phyloP scores from a whole-genome alignment of 2,797 vertebrate genomes.

The Amblyraja radiata region DNA sequence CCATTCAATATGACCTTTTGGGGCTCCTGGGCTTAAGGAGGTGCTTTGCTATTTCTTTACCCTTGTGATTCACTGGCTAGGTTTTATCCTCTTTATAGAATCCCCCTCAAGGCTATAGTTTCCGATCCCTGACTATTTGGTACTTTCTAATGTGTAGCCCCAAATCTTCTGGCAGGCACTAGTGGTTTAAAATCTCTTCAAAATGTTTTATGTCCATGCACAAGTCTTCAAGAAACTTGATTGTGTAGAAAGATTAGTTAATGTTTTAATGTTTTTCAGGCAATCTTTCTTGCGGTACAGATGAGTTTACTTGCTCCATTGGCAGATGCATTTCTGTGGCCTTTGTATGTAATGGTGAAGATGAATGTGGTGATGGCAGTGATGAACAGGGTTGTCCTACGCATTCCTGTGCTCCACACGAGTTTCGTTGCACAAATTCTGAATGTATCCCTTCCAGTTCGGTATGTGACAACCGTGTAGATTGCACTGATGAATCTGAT shows the following conservation, averaged over 20 bases:
- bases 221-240: not conserved
- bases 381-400: constrained; percentile 78
- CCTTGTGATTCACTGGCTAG: not conserved
- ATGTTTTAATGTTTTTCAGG: constrained; percentile 54
- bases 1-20: too few species aligned
- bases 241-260: not conserved
- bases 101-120: too few species aligned
- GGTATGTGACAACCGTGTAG: constrained; percentile 87
- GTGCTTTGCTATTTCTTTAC: not conserved
- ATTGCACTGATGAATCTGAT: constrained; percentile 87
- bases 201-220: not conserved
- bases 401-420: constrained; percentile 73
- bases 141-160: not conserved
- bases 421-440: constrained; percentile 83
- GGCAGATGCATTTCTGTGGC: constrained; percentile 82
- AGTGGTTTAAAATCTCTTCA: not conserved
- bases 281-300: constrained; percentile 79
- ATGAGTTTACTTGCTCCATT: constrained; percentile 87
- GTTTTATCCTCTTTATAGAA: too few species aligned
- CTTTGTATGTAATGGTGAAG: constrained; percentile 88
- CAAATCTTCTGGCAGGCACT: not conserved
- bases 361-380: constrained; percentile 84
- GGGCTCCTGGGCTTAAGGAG: too few species aligned
- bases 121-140: not conserved
- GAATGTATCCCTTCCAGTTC: constrained; percentile 83